Evolutionary conservation across 2,113 vertebrate genomes (phyloP), one percentile per base, ranked within the genome.

Genomic region (Solenodon paradoxus): DNA sequence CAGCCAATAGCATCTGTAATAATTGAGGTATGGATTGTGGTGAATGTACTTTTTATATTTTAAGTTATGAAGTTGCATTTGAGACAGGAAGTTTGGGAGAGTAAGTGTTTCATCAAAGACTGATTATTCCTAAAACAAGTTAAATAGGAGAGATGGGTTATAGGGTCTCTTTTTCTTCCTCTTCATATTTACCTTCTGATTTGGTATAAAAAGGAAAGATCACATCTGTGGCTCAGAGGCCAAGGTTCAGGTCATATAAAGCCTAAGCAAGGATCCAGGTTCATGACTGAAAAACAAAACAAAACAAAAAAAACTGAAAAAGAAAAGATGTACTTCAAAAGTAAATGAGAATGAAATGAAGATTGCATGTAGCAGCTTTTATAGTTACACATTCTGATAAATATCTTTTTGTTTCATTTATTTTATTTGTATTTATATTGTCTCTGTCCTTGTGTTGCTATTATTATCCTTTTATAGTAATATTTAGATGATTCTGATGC

Each of bases 1-100:
- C 99, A 99, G 97, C 99, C 99, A 26, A 99, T 99, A 97, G 97
- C 97, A 96, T 97, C 98, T 80, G 98, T 99, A 17, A 98, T 99
- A 80, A 97, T 96, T 66, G 98, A 99, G 99, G 99, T 99, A 98
- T 71, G 97, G 89, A 82, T 64, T 28, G 72, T 88, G 80, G 32
- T 42, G 49, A 40, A 53, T 88, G 35, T 59, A 51, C 24, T 89
- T 75, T 91, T 88, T 71, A 4, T 91, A 49, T 88, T 12, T 79
- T 90, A 88, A 68, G 24, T 84, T 69, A 19, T 79, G 32, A 68
- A 75, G 24, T 45, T 45, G 28, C 26, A 88, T 51, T 77, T 87
- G 26, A 47, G 57, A 78, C 63, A 72, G 28, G 17, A 90, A 9
- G 22, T 2, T 20, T 38, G 32, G 15, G 35, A 81, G 32, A 11